phyloP scores from a whole-genome alignment of 1,140 invertebrate genomes.

The Coptotermes formosanus region DNA sequence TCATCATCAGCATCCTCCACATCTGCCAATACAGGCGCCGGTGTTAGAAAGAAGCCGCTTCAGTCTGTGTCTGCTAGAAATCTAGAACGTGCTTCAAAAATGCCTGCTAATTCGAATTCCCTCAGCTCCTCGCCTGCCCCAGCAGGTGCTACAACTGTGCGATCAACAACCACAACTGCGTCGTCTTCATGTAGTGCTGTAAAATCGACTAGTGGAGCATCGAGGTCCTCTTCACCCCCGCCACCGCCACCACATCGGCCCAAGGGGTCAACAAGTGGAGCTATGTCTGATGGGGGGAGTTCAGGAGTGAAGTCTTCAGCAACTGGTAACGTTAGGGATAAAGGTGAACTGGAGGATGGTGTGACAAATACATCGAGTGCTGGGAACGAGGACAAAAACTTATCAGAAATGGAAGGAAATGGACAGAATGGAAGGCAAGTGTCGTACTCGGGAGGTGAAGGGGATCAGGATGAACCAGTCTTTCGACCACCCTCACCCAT shows the following conservation, averaged over 20 bases:
- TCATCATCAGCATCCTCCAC: conserved; percentile 22
- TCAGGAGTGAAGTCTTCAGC: background rate
- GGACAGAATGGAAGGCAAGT: background rate
- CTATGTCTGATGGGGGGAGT: background rate
- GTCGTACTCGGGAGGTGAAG: background rate
- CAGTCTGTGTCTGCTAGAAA: background rate
- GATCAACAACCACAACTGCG: background rate
- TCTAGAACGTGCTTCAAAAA: background rate
- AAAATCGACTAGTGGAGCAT: background rate
- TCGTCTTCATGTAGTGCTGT: background rate
- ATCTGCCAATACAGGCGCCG: background rate
- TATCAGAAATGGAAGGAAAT: background rate
- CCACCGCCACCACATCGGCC: background rate
- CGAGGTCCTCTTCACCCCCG: background rate
- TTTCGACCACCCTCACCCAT: background rate
- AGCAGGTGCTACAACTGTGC: background rate
- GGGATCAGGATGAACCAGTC: background rate
- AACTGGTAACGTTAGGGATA: background rate
- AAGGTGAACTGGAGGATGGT: background rate
- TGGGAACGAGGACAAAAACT: background rate
- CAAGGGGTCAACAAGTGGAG: background rate
- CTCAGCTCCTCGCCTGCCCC: background rate
- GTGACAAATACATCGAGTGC: background rate
- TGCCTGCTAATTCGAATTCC: background rate
- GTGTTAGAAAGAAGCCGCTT: background rate